Base-by-base conservation (phyloP, 1,140 invertebrate species). In the Choristoneura fumiferana region DNA sequence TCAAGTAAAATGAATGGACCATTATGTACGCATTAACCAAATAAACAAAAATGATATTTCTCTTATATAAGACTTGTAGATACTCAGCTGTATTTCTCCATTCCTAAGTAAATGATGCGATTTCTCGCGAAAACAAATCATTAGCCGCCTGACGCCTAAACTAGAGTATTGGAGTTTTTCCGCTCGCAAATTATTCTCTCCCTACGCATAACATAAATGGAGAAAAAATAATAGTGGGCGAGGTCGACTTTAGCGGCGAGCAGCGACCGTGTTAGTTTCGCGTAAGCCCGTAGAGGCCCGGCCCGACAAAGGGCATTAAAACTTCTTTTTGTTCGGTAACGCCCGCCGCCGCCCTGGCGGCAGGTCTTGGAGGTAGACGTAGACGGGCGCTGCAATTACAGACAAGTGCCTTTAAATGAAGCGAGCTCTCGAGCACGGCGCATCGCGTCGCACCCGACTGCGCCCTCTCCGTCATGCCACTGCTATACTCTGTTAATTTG, bases 361-460 rank as follows among this genome's bases (percentile, higher is more conserved):
- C 74, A 67, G 81, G 79, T 84, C 85, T 88, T 86, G 84, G 83
- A 81, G 76, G 43, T 49, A 57, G 39, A 55, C 33, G 54, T 13
- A 39, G 37, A 36, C 57, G 37, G 57, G 76, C 74, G 83, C 74
- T 83, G 81, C 84, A 89, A 89, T 89, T 89, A 89, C 77, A 79
- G 81, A 84, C 81, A 84, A 89, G 84, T 81, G 84, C 73, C 81
- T 89, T 84, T 82, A 89, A 89, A 87, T 89, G 85, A 89, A 87
- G 76, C 76, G 71, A 84, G 80, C 84, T 73, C 86, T 89, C 84
- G 76, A 89, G 84, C 85, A 88, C 85, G 85, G 76, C 81, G 82
- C 85, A 82, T 82, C 83, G 80, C 74, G 78, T 83, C 74, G 76
- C 80, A 82, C 76, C 79, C 75, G 75, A 73, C 73, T 78, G 80